Conservation (phyloP, 2,113 vertebrate genomes). For the Zapus hudsonius region DNA sequence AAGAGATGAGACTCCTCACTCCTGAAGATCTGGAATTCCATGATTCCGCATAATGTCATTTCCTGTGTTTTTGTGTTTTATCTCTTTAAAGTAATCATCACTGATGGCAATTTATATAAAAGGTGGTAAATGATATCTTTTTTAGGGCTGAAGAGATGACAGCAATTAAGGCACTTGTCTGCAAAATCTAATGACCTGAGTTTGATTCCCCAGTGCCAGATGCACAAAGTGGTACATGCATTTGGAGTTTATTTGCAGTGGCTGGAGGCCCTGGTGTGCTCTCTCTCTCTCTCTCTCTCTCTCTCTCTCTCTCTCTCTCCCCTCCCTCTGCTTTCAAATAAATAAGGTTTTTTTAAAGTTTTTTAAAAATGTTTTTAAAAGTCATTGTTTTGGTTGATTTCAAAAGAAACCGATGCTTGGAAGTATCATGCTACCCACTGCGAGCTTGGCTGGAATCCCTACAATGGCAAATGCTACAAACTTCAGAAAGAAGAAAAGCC, state of each 20-base stretch:
- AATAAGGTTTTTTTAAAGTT: too few species aligned
- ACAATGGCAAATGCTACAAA: slow-evolving; percentile 92
- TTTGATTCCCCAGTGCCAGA: too few species aligned
- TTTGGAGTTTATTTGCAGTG: too few species aligned
- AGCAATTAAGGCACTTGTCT: too few species aligned
- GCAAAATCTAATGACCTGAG: too few species aligned
- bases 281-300: too few species aligned
- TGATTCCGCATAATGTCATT: neutral
- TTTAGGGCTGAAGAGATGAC: too few species aligned
- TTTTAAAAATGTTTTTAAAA: neutral
- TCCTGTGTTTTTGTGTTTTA: slow-evolving; percentile 24
- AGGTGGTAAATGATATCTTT: neutral
- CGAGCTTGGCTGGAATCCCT: slow-evolving; percentile 89
- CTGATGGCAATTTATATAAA: slow-evolving; percentile 3
- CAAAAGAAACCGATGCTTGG: slow-evolving; percentile 89
- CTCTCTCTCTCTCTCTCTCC: too few species aligned
- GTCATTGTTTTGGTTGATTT: slow-evolving; percentile 56
- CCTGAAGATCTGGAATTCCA: slow-evolving; percentile 7
- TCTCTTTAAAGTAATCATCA: neutral
- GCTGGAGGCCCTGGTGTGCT: too few species aligned
- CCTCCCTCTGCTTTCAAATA: too few species aligned
- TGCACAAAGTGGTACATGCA: too few species aligned
- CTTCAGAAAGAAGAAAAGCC: slow-evolving; percentile 86
- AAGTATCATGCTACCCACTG: slow-evolving; percentile 91
- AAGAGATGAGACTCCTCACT: neutral